Evolutionary conservation across 2,113 vertebrate species (phyloP).

Genomic region (Lophochroa leadbeateri): DNA sequence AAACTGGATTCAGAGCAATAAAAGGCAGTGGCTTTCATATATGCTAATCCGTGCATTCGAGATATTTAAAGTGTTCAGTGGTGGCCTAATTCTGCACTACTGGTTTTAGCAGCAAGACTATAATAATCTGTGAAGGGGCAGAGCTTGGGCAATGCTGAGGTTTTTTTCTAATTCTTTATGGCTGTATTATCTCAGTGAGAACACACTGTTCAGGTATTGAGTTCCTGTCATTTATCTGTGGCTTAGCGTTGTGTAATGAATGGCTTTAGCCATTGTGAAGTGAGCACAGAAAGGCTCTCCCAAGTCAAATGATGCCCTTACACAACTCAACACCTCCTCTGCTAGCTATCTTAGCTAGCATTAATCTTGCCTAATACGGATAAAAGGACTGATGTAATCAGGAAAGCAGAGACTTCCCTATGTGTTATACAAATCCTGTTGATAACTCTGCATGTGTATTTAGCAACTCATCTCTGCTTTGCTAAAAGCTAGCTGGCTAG

Average conservation of each 20-base stretch:
- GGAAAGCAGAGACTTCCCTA: neutral
- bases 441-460: neutral
- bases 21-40: neutral
- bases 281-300: neutral
- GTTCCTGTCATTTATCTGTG: neutral
- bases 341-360: neutral
- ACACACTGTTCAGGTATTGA: neutral
- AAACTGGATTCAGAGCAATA: neutral
- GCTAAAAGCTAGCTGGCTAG: neutral
- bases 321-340: neutral
- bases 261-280: neutral
- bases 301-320: neutral
- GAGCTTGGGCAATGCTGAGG: neutral
- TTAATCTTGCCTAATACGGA: constrained; percentile 4
- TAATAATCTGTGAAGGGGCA: neutral
- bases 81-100: neutral
- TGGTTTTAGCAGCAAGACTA: neutral
- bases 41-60: neutral
- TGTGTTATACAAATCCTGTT: neutral
- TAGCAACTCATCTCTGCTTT: neutral
- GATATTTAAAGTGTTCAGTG: neutral
- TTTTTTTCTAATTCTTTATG: neutral
- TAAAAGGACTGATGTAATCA: neutral
- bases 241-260: neutral
- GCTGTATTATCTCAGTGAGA: neutral